Percentiles rank a stretch among this genome's conserved stretches.
phyloP scores from a whole-genome alignment of 2,888 invertebrate genomes.

The Spilarctia lutea region DNA sequence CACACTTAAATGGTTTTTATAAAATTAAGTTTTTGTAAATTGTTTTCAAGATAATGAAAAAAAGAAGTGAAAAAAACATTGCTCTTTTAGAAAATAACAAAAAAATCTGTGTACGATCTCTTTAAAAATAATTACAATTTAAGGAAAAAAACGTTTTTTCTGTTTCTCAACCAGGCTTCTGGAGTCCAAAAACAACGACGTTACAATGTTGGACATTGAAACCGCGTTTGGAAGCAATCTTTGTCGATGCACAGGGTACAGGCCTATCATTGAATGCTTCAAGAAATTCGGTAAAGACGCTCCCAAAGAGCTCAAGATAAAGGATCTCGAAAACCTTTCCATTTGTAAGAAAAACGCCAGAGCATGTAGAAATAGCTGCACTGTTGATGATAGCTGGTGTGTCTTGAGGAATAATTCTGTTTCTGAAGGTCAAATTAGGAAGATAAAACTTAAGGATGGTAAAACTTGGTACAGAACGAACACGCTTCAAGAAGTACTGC shows the following conservation, averaged over 20 bases:
- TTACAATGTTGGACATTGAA: constrained; percentile 88
- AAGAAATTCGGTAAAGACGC: constrained; percentile 86
- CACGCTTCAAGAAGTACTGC: constrained; percentile 76
- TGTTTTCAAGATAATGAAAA: too few species aligned
- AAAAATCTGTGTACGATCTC: too few species aligned
- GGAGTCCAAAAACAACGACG: constrained; percentile 63
- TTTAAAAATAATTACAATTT: too few species aligned
- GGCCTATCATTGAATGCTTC: constrained; percentile 88
- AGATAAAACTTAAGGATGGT: constrained; percentile 62
- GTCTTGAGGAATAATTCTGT: constrained; percentile 40
- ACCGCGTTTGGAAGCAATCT: constrained; percentile 90
- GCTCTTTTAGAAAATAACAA: too few species aligned
- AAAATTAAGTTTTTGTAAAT: too few species aligned
- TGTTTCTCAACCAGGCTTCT: constrained; percentile 65
- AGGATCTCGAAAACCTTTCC: constrained; percentile 16
- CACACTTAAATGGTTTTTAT: too few species aligned
- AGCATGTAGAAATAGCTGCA: constrained; percentile 34
- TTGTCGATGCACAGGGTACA: constrained; percentile 91
- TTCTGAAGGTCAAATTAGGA: constrained; percentile 29
- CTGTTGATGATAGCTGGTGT: constrained; percentile 63
- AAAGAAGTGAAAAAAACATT: too few species aligned
- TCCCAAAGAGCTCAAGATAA: constrained; percentile 49
- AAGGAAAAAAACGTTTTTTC: neutral
- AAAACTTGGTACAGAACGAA: constrained; percentile 83
- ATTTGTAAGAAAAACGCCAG: constrained; percentile 46